phyloP scores from a whole-genome alignment of 2,797 vertebrate genomes.

The Manis pentadactyla region DNA sequence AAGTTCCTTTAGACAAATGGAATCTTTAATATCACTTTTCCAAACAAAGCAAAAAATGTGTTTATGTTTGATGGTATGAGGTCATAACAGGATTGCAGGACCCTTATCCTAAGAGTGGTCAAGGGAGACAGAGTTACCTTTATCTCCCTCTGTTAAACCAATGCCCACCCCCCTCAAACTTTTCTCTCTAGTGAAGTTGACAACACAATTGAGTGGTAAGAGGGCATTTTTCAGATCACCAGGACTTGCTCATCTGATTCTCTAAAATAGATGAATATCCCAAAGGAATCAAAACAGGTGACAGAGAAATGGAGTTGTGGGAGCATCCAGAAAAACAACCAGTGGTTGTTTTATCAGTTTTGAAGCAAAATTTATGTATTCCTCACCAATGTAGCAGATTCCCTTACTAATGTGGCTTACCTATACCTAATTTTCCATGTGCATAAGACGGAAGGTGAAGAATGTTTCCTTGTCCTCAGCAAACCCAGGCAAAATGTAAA shows the following conservation, averaged over 20 bases:
- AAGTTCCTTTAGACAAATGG: slow-evolving; percentile 54
- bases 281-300: background rate
- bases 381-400: background rate
- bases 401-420: background rate
- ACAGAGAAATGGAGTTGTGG: background rate
- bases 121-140: background rate
- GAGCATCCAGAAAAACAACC: background rate
- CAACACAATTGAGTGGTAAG: background rate
- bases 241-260: background rate
- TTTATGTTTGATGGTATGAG: background rate
- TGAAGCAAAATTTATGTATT: background rate
- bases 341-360: background rate
- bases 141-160: background rate
- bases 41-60: slow-evolving; percentile 53
- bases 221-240: background rate
- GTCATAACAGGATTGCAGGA: background rate
- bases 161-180: background rate
- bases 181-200: background rate
- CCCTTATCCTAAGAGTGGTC: background rate
- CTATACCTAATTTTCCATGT: background rate
- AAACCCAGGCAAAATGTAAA: slow-evolving; percentile 4
- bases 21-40: slow-evolving; percentile 33
- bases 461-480: background rate
- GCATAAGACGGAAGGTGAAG: background rate
- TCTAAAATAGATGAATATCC: slow-evolving; percentile 9